Base-by-base conservation (phyloP, 2,113 vertebrate species). In the Microcebus lehilahytsara region DNA sequence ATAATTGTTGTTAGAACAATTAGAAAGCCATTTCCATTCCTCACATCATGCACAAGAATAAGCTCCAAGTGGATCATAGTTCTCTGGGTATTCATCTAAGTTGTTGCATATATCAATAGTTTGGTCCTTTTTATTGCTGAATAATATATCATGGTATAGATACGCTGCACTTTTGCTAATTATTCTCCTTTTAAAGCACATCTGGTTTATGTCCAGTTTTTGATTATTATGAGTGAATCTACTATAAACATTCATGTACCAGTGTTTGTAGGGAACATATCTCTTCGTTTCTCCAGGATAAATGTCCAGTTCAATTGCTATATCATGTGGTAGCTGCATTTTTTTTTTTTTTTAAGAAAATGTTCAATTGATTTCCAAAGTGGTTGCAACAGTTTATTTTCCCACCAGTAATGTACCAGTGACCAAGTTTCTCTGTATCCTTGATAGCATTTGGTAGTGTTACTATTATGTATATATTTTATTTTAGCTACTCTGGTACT, bases 311-410 rank as follows among this genome's bases (percentile, higher is more conserved):
- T 77, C 23, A n/a, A 22, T 74, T 77, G 51, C 56, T 89, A 1
- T n/a, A 6, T 66, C 14, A 53, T 53, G 75, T 53, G 30, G 53
- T 32, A 91, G 22, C 17, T 40, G 0, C 37, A 19, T 64, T 27
- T 51, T 85, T 89, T 42, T n/a, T n/a, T 25, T 95, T 93, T 81
- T 81, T 66, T n/a, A 51, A 81, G 23, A 72, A 92, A 66, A 64
- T 40, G 6, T 8, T 14, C 69, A 60, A 79, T 7, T 62, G 2
- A 20, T 90, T 93, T 86, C 37, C 27, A n/a, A 6, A 56, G 32
- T 49, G 46, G 9, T 69, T 90, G 34, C 7, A 58, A 69, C 67
- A 34, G 19, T 91, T 91, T 42, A 69, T 84, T 56, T 16, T 32
- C 4, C 5, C 19, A 67, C 32, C 64, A 34, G 64, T 67, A 34